Evolutionary conservation across 2,888 invertebrate genomes (phyloP), one percentile per base, ranked within the genome.

Genomic region (Brachyptera risi): DNA sequence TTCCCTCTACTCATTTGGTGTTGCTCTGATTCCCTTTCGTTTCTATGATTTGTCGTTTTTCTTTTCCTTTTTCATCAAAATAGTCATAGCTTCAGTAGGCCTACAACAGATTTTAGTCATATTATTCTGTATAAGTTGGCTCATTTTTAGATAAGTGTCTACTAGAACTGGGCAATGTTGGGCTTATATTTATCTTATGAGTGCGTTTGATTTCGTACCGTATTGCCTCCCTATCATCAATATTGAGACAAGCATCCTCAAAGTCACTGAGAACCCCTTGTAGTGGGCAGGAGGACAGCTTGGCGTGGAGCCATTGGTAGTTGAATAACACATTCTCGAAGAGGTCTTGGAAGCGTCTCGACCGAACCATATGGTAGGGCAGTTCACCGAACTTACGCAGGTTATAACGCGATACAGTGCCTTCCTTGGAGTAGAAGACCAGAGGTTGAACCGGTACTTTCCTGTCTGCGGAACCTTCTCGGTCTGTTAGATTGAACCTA

Each of bases 261-360:
- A 96, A 97, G 75, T 98, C 98, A 3, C 93, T 90, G 5, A 98
- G 78, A 1, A 97, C 90, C 0, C 95, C 90, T 75, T 97, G 97
- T 13, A 99, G 80, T 0, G 98, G 97, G 73, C 97, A 97, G 69
- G 95, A 93, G 67, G 90, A 90, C 0, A 97, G 80, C 73, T 98
- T 98, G 0, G 97, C 96, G 72, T 96, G 96, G 0, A 98, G 80
- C 95, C 97, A 99, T 70, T 94, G 90, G 73, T 97, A 98, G 76
- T 97, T 97, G 77, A 99, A 99, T 0, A 98, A 80, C 0, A 97
- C 96, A 71, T 95, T 86, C 42, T 88, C 87, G 72, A 93, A 94
- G 15, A 98, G 78, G 74, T 96, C 96, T 58, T 89, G 87, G 72
- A 92, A 92, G 35, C 97, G 84, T 65, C 92, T 86, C 0, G 97